Percentiles rank a stretch among this genome's conserved stretches.
These are phyloP conservation scores for Apodemia duryi DNA, from an alignment of 2,888 invertebrate species.

Conservation along the genomic window DNA sequence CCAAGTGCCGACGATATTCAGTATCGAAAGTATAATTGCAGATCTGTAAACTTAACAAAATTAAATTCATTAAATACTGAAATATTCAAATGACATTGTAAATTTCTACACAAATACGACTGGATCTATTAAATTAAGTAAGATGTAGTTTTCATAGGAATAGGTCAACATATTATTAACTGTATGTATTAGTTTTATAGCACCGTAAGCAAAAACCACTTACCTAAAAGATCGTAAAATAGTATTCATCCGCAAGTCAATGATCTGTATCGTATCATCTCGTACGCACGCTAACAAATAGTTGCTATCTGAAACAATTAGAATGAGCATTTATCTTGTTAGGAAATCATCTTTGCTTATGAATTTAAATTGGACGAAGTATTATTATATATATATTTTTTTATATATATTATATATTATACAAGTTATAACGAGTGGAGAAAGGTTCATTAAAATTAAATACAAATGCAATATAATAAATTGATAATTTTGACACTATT, in stretches of 20 bases:
- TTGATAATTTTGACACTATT: too few relatives aligned
- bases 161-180: too few relatives aligned
- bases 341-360: background rate
- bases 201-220: slow-evolving; percentile 32
- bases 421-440: background rate
- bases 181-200: background rate
- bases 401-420: too few relatives aligned
- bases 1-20: too few relatives aligned
- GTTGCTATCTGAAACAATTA: slow-evolving; percentile 86
- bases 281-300: slow-evolving; percentile 94
- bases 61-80: too few relatives aligned
- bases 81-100: too few relatives aligned
- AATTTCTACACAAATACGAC: too few relatives aligned
- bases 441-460: background rate
- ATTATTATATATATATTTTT: too few relatives aligned
- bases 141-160: too few relatives aligned
- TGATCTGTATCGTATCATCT: slow-evolving; percentile 95
- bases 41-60: too few relatives aligned
- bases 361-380: background rate
- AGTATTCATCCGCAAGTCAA: slow-evolving; percentile 97
- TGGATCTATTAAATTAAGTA: too few relatives aligned
- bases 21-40: too few relatives aligned
- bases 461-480: background rate
- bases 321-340: slow-evolving; percentile 16
- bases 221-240: slow-evolving; percentile 94